Percentiles rank a stretch among this genome's conserved stretches.
phyloP scores from a whole-genome alignment of 1,140 invertebrate species.

The Chironomus tepperi region DNA sequence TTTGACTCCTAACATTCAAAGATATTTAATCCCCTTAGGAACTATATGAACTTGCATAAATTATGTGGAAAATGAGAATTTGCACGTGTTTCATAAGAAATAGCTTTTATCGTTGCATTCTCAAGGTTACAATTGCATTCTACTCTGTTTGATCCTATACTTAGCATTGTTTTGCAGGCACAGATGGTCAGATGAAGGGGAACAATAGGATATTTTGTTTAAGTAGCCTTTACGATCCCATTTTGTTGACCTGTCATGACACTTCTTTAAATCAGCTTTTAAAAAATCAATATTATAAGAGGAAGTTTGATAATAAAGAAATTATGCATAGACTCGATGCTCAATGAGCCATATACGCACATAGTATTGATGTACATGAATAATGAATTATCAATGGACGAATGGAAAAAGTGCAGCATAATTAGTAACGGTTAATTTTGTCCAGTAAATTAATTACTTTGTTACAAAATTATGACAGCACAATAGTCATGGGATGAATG shows the following conservation, averaged over 20 bases:
- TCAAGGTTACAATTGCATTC: no score
- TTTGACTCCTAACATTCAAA: no score
- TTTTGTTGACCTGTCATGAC: background rate
- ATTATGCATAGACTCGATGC: background rate
- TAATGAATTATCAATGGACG: background rate
- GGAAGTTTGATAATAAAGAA: background rate
- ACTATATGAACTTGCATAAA: no score
- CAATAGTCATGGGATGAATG: background rate
- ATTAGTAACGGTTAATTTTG: slow-evolving; percentile 5
- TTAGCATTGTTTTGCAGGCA: no score
- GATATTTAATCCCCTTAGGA: no score
- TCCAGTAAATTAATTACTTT: slow-evolving; percentile 14
- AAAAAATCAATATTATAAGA: slow-evolving; percentile 5
- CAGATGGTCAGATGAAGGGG: background rate
- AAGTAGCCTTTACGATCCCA: background rate
- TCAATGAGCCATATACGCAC: slow-evolving; percentile 3
- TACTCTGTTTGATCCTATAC: no score
- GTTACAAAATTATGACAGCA: slow-evolving; percentile 13
- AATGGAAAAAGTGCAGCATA: background rate
- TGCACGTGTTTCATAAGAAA: no score
- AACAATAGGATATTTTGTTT: background rate
- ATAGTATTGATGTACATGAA: no score
- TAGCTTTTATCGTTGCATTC: no score
- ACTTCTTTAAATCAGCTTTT: background rate
- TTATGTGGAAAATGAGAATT: no score